These are phyloP conservation scores for Ceyx erithaca DNA, from an alignment of 2,797 vertebrate genomes.

Conservation along the genomic window DNA sequence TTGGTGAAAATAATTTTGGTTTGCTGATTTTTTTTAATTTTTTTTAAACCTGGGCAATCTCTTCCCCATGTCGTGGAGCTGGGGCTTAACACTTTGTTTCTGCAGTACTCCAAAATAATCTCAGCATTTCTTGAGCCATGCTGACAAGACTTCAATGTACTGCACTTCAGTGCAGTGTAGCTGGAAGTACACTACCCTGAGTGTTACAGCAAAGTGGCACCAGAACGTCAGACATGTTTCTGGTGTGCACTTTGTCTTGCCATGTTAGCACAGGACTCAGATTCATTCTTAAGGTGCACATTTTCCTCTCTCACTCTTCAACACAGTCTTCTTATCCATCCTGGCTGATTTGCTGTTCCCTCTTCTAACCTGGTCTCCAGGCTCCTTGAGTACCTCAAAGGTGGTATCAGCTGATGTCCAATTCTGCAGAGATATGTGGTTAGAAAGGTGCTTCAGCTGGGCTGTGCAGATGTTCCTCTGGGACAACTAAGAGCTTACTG, in stretches of 20 bases:
- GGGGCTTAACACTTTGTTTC: not conserved
- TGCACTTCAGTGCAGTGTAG: not conserved
- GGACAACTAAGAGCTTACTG: not conserved
- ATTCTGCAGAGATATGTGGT: not conserved
- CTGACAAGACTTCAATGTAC: not conserved
- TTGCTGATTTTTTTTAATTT: not conserved
- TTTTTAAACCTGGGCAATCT: not conserved
- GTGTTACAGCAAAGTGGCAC: not conserved
- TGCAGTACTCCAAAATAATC: not conserved
- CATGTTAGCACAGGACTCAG: not conserved
- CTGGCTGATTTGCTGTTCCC: not conserved
- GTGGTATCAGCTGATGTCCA: not conserved
- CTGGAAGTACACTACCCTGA: not conserved
- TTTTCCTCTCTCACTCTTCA: not conserved
- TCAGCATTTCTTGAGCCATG: not conserved
- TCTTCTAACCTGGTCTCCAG: not conserved
- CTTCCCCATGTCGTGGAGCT: not conserved
- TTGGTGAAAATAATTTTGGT: not conserved
- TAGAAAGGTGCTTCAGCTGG: not conserved
- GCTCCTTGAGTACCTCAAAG: not conserved
- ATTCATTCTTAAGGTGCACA: not conserved
- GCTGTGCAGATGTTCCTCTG: not conserved
- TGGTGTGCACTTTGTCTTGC: fast-evolving
- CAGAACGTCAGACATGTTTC: not conserved
- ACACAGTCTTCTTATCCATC: not conserved